These are phyloP conservation scores for Campoplex nolae DNA, from an alignment of 2,888 invertebrate species.

Conservation along the genomic window DNA sequence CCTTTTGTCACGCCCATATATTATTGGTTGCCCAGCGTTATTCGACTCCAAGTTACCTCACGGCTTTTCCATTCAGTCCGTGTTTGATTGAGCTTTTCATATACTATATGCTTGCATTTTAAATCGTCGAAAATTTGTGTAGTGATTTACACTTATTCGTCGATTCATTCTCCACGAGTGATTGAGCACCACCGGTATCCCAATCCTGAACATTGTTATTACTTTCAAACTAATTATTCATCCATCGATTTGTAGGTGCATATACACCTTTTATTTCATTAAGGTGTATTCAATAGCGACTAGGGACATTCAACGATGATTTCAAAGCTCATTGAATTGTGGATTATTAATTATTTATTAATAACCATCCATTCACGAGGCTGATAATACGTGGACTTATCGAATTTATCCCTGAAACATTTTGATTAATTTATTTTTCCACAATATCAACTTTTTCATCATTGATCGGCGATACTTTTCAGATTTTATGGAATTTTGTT, in stretches of 20 bases:
- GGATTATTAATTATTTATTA: neutral
- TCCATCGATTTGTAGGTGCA: no score
- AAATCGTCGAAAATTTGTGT: neutral
- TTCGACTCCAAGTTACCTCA: neutral
- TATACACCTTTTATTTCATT: neutral
- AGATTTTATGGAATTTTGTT: neutral
- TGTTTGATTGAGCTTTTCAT: no score
- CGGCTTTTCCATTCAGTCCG: neutral
- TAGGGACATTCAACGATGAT: neutral
- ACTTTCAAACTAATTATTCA: no score
- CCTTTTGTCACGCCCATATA: no score
- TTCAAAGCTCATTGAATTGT: neutral
- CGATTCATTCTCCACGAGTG: no score
- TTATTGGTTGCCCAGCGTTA: no score
- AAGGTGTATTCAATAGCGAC: neutral
- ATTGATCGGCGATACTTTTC: no score
- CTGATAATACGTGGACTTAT: neutral
- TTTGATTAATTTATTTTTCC: no score
- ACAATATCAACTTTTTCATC: no score
- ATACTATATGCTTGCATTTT: neutral
- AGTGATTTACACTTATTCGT: no score
- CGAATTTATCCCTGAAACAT: neutral
- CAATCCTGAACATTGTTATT: no score
- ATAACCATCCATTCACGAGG: neutral
- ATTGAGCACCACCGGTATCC: no score